Evolutionary conservation across 2,113 vertebrate species (phyloP).

Genomic region (Trochalopteron elliotii): DNA sequence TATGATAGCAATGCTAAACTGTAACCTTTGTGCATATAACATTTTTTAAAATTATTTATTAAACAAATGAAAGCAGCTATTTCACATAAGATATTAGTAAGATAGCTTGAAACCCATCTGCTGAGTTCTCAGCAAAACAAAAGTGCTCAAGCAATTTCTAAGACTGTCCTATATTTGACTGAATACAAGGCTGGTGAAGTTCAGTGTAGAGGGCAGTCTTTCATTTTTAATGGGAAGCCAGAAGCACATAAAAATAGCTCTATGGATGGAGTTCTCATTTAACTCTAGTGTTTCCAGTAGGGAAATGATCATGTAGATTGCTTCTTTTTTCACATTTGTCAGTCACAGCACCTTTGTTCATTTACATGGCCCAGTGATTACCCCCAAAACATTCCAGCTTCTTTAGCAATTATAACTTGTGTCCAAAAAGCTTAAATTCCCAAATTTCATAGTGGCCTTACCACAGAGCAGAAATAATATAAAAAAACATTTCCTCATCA

Average conservation of each 20-base stretch:
- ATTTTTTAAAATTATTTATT: not conserved
- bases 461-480: not conserved
- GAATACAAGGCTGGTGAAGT: not conserved
- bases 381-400: not conserved
- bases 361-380: not conserved
- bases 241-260: not conserved
- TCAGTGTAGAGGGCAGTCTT: conserved; percentile 26
- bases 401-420: not conserved
- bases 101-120: not conserved
- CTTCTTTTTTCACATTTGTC: not conserved
- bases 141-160: not conserved
- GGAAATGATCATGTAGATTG: not conserved
- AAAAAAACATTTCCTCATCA: not conserved
- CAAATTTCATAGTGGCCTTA: not conserved
- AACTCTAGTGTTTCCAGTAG: not conserved
- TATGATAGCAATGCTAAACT: not conserved
- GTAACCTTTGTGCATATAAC: not conserved
- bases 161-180: not conserved
- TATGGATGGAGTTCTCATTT: not conserved
- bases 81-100: not conserved
- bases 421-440: not conserved
- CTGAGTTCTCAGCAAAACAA: not conserved
- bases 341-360: not conserved
- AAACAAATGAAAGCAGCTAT: not conserved
- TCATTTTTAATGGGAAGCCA: conserved; percentile 30